These are phyloP conservation scores for Huso huso DNA, from an alignment of 2,797 vertebrate genomes.

Conservation along the genomic window DNA sequence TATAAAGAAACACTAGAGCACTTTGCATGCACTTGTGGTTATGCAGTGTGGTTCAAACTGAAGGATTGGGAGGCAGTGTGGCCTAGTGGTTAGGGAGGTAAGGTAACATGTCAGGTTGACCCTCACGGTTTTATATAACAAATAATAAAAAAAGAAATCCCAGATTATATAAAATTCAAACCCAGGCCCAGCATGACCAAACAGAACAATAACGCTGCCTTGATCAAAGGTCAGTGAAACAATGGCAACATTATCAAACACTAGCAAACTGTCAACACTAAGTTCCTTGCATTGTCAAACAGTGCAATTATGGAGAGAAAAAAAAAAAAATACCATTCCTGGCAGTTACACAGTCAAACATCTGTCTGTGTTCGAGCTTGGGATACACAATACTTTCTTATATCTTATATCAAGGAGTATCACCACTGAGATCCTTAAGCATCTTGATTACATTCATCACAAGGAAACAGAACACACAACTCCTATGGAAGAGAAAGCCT, in stretches of 20 bases:
- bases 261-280: conserved; percentile 17
- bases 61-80: too few relatives aligned
- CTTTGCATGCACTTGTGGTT: too few relatives aligned
- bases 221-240: conserved; percentile 28
- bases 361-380: conserved; percentile 16
- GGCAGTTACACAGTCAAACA: conserved; percentile 23
- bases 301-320: conserved; percentile 21
- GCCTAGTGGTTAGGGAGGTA: too few relatives aligned
- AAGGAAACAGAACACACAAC: neutral
- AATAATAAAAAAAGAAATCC: neutral
- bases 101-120: too few relatives aligned
- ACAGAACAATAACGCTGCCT: conserved; percentile 25
- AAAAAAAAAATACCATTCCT: conserved; percentile 7
- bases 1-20: too few relatives aligned
- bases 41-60: too few relatives aligned
- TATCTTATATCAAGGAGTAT: neutral
- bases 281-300: conserved; percentile 40
- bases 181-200: conserved; percentile 15
- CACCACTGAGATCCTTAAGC: neutral
- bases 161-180: conserved; percentile 11
- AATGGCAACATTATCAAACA: conserved; percentile 34
- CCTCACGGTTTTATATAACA: neutral
- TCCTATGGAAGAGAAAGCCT: neutral
- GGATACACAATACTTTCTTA: conserved; percentile 20
- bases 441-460: neutral